phyloP scores from a whole-genome alignment of 2,113 vertebrate species.

The Callospermophilus lateralis region DNA sequence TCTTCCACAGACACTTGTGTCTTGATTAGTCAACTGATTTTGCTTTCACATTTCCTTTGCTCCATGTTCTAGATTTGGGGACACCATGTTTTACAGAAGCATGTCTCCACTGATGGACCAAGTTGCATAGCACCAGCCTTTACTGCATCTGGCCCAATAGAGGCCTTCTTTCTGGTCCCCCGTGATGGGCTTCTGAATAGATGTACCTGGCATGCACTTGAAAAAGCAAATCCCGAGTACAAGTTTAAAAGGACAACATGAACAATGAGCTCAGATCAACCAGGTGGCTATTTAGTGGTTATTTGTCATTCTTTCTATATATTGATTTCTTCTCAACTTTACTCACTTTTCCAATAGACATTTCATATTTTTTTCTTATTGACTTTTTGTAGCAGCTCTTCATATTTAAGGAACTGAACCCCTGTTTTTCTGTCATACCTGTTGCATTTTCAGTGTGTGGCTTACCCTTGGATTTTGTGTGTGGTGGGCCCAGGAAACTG shows the following conservation, averaged over 20 bases:
- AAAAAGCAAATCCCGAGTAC: background rate
- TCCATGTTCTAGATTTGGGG: background rate
- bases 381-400: background rate
- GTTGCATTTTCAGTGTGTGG: background rate
- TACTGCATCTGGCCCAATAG: background rate
- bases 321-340: constrained; percentile 1
- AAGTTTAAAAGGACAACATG: background rate
- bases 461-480: background rate
- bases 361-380: constrained; percentile 6
- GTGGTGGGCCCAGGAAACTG: background rate
- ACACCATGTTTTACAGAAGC: background rate
- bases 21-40: background rate
- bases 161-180: background rate
- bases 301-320: background rate
- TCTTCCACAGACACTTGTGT: background rate
- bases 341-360: background rate
- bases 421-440: background rate
- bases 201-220: background rate
- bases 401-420: background rate
- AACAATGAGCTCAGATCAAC: background rate
- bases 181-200: background rate
- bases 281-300: background rate
- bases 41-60: background rate
- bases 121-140: background rate
- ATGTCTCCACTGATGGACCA: background rate